Evolutionary conservation across 2,797 vertebrate species (phyloP), one percentile per base, ranked within the genome.

Genomic region (Leuciscus waleckii): DNA sequence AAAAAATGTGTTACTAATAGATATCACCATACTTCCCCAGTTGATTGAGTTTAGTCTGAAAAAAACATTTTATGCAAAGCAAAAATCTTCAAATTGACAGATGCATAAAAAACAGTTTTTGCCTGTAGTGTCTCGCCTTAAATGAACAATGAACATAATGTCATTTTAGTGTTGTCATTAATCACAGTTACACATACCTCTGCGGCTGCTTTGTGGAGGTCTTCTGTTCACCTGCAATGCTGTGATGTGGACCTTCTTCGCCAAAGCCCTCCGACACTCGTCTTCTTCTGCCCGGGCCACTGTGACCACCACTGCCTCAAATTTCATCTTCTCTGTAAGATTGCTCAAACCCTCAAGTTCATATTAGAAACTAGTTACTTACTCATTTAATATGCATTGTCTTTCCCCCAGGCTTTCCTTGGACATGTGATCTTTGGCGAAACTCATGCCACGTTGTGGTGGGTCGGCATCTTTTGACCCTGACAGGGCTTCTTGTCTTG

Each of bases 211-310:
- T 43, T 97, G 96, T 9, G 86, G 94, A 4, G 86, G 91, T 17
- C 81, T 97, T 89, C 95, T 97, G 83, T 92, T 98, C 0, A 77
- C 82, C 3, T 97, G 95, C 88, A 98, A 98, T 7, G 93, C 96
- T 0, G 88, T 97, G 87, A 99, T 99, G 97, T 99, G 98, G 98
- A 97, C 95, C 0, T 95, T 97, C 91, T 99, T 99, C 89, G 96
- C 97, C 81, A 98, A 97, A 88, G 97, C 97, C 39, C 95, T 99
- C 77, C 93, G 95, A 19, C 94, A 95, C 90, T 97, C 95, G 75
- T 96, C 96, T 63, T 98, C 97, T 54, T 98, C 97, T 0, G 97
- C 97, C 39, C 79, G 94, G 29, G 96, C 95, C n/a, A 97, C 98
- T 0, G 95, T 99, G 91, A 98, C 96, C 0, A 95, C 95, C 0